Evolutionary conservation across 2,113 vertebrate genomes (phyloP).

Genomic region (Menidia beryllina): DNA sequence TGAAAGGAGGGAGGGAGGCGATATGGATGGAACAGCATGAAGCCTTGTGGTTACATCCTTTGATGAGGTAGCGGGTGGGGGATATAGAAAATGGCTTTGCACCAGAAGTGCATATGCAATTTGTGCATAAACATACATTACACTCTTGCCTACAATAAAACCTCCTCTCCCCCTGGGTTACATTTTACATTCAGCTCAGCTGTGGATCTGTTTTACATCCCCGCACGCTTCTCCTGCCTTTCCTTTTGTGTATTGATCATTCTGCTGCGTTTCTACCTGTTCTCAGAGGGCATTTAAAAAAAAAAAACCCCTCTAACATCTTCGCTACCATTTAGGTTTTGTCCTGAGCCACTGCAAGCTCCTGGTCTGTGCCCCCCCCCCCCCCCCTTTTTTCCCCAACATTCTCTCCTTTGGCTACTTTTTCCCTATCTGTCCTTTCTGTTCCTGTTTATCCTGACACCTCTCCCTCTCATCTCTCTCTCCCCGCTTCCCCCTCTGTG

Average conservation of each 20-base stretch:
- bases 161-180: constrained; percentile 31
- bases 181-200: constrained; percentile 55
- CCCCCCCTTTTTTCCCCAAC: constrained; percentile 1
- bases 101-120: constrained; percentile 63
- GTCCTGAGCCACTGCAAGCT: constrained; percentile 40
- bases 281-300: constrained; percentile 22
- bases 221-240: constrained; percentile 36
- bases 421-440: not conserved
- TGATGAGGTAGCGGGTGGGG: constrained; percentile 73
- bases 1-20: constrained; percentile 28
- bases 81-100: constrained; percentile 46
- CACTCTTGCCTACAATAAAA: constrained; percentile 37
- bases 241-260: constrained; percentile 18
- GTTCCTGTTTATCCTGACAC: not conserved
- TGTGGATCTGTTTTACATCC: constrained; percentile 36
- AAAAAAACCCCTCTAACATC: not conserved
- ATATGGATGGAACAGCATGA: constrained; percentile 71
- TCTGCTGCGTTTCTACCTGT: constrained; percentile 8
- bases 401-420: constrained; percentile 4
- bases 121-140: constrained; percentile 40
- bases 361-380: constrained; percentile 10
- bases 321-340: constrained; percentile 43
- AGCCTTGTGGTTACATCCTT: constrained; percentile 80
- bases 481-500: constrained; percentile 25
- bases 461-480: constrained; percentile 23